phyloP scores from a whole-genome alignment of 2,888 invertebrate genomes.

The Ectemnius cavifrons region DNA sequence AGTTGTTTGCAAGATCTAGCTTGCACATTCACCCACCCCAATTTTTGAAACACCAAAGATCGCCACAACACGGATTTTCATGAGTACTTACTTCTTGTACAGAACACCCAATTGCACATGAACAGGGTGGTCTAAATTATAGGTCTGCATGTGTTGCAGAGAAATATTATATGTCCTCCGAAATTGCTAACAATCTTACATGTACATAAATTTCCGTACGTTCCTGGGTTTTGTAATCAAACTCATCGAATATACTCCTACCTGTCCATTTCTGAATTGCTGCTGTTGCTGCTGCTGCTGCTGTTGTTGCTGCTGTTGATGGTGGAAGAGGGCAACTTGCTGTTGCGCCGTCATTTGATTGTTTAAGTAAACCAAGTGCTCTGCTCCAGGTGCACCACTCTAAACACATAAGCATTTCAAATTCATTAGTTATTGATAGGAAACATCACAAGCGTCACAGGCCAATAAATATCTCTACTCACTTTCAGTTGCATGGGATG shows the following conservation, averaged over 20 bases:
- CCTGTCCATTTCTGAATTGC: constrained; percentile 76
- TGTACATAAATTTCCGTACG: too few relatives aligned
- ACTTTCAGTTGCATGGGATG: constrained; percentile 77
- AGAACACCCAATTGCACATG: too few relatives aligned
- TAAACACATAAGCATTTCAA: constrained; percentile 72
- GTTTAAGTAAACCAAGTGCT: constrained; percentile 79
- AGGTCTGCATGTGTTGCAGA: too few relatives aligned
- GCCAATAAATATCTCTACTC: constrained; percentile 41
- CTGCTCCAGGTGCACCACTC: constrained; percentile 81
- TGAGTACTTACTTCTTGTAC: too few relatives aligned
- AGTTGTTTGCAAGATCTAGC: not conserved
- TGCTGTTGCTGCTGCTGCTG: constrained; percentile 77
- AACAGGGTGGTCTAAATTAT: too few relatives aligned
- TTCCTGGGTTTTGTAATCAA: too few relatives aligned
- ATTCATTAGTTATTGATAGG: constrained; percentile 6
- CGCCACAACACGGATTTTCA: too few relatives aligned
- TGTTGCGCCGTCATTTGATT: constrained; percentile 78
- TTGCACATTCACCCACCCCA: too few relatives aligned
- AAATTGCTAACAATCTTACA: too few relatives aligned
- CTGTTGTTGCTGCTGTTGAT: constrained; percentile 78
- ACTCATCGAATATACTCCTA: constrained; percentile 45
- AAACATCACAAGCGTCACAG: constrained; percentile 2
- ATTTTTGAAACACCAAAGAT: too few relatives aligned
- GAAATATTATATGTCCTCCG: too few relatives aligned
- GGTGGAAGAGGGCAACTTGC: constrained; percentile 75